These are phyloP conservation scores for Asarcornis scutulata DNA, from an alignment of 2,113 vertebrate genomes.

Conservation along the genomic window DNA sequence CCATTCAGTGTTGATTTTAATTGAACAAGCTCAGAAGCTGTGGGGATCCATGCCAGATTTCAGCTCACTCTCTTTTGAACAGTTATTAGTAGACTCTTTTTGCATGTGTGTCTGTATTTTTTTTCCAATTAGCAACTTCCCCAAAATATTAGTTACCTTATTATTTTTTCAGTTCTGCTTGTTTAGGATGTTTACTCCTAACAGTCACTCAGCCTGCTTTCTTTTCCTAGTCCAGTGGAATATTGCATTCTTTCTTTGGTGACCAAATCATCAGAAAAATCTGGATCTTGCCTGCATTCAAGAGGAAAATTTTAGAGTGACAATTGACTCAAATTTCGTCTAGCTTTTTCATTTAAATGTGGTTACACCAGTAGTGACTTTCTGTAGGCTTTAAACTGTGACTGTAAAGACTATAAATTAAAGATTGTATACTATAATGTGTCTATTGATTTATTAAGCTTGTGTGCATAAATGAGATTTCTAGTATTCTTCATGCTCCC, in stretches of 20 bases:
- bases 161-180: neutral
- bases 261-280: neutral
- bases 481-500: neutral
- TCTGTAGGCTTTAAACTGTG: neutral
- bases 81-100: slow-evolving; percentile 25
- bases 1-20: slow-evolving; percentile 62
- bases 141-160: slow-evolving; percentile 38
- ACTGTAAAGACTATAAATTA: neutral
- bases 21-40: slow-evolving; percentile 19
- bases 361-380: neutral
- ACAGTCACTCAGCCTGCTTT: neutral
- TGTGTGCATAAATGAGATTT: neutral
- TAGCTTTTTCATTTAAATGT: neutral
- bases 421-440: neutral
- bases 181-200: neutral
- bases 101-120: neutral
- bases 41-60: slow-evolving; percentile 21
- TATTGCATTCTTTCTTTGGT: neutral
- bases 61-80: neutral
- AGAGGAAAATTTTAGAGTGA: neutral
- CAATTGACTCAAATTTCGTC: neutral
- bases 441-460: neutral
- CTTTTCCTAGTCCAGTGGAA: neutral
- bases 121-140: slow-evolving; percentile 31
- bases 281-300: neutral